Conservation (phyloP, 2,888 invertebrate species). For the Lepidocyrtoides sp. region DNA sequence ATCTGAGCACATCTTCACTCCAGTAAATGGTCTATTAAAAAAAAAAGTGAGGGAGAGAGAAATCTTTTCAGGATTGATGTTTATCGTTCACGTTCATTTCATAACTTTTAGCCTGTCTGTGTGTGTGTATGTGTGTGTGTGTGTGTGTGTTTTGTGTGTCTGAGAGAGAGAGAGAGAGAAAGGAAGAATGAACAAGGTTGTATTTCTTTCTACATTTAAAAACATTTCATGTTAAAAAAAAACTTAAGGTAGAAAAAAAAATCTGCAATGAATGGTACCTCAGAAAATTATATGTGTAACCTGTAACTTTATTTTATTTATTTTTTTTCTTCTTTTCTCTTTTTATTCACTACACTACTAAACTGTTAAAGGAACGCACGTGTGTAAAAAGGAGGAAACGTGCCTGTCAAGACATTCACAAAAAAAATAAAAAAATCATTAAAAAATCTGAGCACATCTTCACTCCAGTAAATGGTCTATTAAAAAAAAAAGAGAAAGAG, state of each 20-base stretch:
- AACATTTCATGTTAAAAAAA: too few relatives aligned
- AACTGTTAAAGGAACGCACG: slow-evolving; percentile 48
- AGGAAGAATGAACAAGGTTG: too few relatives aligned
- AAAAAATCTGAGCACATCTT: slow-evolving; percentile 72
- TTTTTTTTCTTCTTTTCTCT: neutral
- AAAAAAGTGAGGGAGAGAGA: too few relatives aligned
- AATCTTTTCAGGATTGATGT: slow-evolving; percentile 69
- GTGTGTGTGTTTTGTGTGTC: neutral
- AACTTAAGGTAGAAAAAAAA: too few relatives aligned
- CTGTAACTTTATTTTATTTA: too few relatives aligned
- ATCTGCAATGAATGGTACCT: too few relatives aligned
- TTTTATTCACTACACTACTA: slow-evolving; percentile 8
- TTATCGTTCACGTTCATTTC: slow-evolving; percentile 73
- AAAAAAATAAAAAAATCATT: slow-evolving; percentile 63
- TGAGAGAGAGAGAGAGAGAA: neutral
- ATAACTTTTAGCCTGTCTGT: slow-evolving; percentile 62
- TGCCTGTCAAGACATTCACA: too few relatives aligned
- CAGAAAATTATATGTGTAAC: too few relatives aligned
- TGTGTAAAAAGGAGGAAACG: slow-evolving; percentile 32
- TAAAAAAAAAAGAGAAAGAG: too few relatives aligned
- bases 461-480: slow-evolving; percentile 68
- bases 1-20: slow-evolving; percentile 70
- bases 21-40: slow-evolving; percentile 70
- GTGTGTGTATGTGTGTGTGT: neutral
- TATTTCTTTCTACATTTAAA: too few relatives aligned